These are phyloP conservation scores for Ischnus inquisitorius DNA, from an alignment of 2,888 invertebrate genomes.

Conservation along the genomic window DNA sequence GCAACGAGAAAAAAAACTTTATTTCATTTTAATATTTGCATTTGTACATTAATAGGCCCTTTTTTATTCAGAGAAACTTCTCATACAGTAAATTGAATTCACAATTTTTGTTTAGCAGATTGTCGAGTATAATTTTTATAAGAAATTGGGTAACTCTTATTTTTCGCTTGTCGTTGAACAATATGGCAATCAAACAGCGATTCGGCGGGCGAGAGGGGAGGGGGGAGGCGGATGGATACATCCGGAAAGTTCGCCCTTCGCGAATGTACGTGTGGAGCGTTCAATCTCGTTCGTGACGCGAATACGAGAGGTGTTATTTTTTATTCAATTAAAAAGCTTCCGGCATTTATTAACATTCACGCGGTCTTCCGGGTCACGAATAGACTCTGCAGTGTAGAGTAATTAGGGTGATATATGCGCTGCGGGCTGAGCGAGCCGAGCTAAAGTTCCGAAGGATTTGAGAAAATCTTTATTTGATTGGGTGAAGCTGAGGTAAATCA, in stretches of 20 bases:
- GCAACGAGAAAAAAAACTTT: no score
- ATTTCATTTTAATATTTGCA: no score
- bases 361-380: conserved; percentile 37
- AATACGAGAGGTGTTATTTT: conserved; percentile 54
- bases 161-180: conserved; percentile 15
- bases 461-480: conserved; percentile 67
- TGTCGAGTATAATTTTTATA: no score
- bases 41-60: no score
- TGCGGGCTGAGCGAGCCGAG: neutral
- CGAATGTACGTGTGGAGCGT: conserved; percentile 45
- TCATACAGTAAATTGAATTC: neutral
- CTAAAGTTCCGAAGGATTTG: conserved; percentile 55
- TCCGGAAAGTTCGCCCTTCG: conserved; percentile 14
- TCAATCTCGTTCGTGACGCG: conserved; percentile 60
- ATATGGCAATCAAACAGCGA: conserved; percentile 49
- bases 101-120: neutral
- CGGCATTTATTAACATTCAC: conserved; percentile 51
- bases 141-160: no score
- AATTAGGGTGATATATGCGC: conserved; percentile 49
- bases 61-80: neutral
- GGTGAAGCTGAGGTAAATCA: conserved; percentile 60
- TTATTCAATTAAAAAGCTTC: conserved; percentile 56
- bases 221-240: neutral
- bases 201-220: conserved; percentile 4
- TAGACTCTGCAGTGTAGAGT: conserved; percentile 44